Evolutionary conservation across 2,113 vertebrate genomes (phyloP).

Genomic region (Seriola rivoliana): DNA sequence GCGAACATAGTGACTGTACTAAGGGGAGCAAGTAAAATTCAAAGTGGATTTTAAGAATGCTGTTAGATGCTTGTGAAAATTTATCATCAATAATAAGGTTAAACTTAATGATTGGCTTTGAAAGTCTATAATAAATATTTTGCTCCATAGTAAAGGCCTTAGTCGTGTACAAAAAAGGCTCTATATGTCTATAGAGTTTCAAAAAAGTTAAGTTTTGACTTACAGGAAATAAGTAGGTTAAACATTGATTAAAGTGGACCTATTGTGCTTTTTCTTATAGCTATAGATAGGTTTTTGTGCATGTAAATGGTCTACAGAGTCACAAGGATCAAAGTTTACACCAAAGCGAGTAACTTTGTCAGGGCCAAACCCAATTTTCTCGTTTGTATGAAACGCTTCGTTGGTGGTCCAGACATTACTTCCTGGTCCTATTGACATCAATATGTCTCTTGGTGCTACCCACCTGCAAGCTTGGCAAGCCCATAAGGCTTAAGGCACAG

Average conservation of each 20-base stretch:
- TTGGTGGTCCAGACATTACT: too few species aligned
- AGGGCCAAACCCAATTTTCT: too few species aligned
- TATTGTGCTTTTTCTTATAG: too few species aligned
- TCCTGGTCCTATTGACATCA: too few species aligned
- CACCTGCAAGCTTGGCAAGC: too few species aligned
- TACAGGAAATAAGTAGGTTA: background rate
- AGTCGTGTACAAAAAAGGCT: background rate
- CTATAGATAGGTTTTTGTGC: too few species aligned
- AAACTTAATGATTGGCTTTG: constrained; percentile 57
- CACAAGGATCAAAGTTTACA: too few species aligned
- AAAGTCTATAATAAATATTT: constrained; percentile 32
- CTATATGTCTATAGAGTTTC: background rate
- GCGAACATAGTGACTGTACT: constrained; percentile 64
- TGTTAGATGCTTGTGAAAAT: constrained; percentile 51
- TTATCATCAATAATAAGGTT: constrained; percentile 68
- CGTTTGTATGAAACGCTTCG: too few species aligned
- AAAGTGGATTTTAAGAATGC: constrained; percentile 60
- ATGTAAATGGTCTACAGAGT: too few species aligned
- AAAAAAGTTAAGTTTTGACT: background rate
- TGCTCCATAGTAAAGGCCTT: background rate
- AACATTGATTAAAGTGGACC: background rate
- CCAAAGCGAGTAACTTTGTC: too few species aligned
- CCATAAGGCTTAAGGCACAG: too few species aligned
- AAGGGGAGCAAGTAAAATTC: constrained; percentile 61
- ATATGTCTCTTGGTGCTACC: too few species aligned